phyloP scores from a whole-genome alignment of 2,797 vertebrate species.

The Gouania willdenowi region DNA sequence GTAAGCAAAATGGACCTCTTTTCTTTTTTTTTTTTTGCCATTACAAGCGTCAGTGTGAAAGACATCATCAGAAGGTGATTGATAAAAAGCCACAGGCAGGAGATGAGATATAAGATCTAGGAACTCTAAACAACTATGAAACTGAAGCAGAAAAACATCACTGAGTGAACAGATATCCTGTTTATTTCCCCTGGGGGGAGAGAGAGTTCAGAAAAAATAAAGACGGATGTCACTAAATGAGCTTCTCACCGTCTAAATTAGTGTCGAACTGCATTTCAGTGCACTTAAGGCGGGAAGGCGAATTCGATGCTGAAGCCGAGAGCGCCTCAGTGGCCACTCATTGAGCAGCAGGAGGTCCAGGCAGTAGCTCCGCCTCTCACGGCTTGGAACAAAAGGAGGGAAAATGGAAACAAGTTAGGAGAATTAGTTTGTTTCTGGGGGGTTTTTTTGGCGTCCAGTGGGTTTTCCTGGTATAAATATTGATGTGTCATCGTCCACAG shows the following conservation, averaged over 20 bases:
- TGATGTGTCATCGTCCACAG: constrained; percentile 22
- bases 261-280: constrained; percentile 72
- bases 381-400: too few species aligned
- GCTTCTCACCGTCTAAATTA: constrained; percentile 51
- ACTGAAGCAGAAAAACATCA: constrained; percentile 65
- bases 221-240: constrained; percentile 39
- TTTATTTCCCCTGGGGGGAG: constrained; percentile 28
- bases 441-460: too few species aligned
- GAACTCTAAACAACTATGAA: constrained; percentile 60
- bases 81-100: constrained; percentile 61
- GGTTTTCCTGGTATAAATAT: too few species aligned
- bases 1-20: constrained; percentile 8
- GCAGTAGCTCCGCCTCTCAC: too few species aligned
- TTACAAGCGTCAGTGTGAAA: constrained; percentile 25
- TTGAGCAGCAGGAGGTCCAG: constrained; percentile 39
- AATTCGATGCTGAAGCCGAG: constrained; percentile 50
- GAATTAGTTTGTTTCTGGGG: too few species aligned
- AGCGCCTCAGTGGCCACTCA: constrained; percentile 8
- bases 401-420: too few species aligned
- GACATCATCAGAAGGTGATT: constrained; percentile 42
- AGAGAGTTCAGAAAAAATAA: constrained; percentile 44
- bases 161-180: constrained; percentile 39
- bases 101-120: constrained; percentile 55
- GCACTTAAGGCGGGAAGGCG: constrained; percentile 75
- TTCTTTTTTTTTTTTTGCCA: too few species aligned